Evolutionary conservation across 2,797 vertebrate genomes (phyloP), one percentile per base, ranked within the genome.

Genomic region (Masticophis lateralis): DNA sequence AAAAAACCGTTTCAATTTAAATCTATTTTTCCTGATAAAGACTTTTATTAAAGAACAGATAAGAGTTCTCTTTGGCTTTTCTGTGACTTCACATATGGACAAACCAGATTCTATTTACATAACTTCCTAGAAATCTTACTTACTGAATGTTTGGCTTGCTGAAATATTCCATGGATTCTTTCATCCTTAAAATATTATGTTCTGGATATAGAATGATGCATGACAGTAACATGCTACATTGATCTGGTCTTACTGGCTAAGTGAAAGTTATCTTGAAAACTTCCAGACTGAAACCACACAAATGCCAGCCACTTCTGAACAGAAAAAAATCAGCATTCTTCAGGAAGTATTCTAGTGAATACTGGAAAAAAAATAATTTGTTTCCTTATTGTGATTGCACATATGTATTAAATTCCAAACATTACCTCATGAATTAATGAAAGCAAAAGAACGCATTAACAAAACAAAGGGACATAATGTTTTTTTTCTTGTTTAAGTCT

Each of bases 371-470:
- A 59, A 86, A 32, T 56, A 27, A 59, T 13, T 27, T 0, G 74
- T 79, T 47, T 87, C 28, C 66, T 90, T 66, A 69, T 13, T 55
- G 66, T 88, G 47, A 91, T 56, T 53, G 13, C 27, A 60, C 37
- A 53, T 60, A 60, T 53, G 53, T 74, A 91, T 22, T 56, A 56
- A 86, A n/a, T 4, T 89, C 12, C 59, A 66, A 90, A n/a, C 25
- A 47, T 90, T 28, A 88, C 32, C 25, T 88, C 56, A 56, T 60
- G 32, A 89, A 89, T 79, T 55, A 93, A 79, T 47, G 43, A 88
- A 83, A 83, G 53, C 89, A 90, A 87, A 94, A n/a, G n/a, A 91
- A 94, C 4, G 92, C 60, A 94, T 25, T 0, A 94, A 14, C 74
- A 47, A 83, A 83, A 47, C 20, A 47, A 79, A 83, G 43, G 20